These are phyloP conservation scores for Madoqua kirkii DNA, from an alignment of 2,113 vertebrate genomes.

Conservation along the genomic window DNA sequence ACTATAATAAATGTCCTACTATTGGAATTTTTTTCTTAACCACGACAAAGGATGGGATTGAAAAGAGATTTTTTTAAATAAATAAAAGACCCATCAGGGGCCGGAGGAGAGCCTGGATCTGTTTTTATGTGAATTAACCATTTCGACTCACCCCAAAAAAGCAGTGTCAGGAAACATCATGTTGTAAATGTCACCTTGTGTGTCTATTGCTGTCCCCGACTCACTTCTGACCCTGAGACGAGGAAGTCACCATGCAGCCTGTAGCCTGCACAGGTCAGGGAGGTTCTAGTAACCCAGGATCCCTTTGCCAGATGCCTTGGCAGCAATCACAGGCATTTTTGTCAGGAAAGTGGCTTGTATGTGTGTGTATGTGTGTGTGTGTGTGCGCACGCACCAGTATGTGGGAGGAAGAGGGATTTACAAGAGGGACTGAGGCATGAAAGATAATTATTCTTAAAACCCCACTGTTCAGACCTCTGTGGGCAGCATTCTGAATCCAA, in stretches of 20 bases:
- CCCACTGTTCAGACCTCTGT: conserved; percentile 44
- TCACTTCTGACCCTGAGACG: conserved; percentile 67
- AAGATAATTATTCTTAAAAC: conserved; percentile 71
- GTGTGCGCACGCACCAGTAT: neutral
- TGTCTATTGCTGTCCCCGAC: conserved; percentile 64
- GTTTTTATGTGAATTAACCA: conserved; percentile 46
- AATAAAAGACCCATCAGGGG: neutral
- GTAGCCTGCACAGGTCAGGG: conserved; percentile 59
- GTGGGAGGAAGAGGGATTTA: neutral
- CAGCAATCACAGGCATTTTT: conserved; percentile 62
- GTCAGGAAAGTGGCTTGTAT: conserved; percentile 51
- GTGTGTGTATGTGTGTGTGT: neutral
- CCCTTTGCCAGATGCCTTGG: conserved; percentile 59
- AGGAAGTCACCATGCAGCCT: conserved; percentile 69
- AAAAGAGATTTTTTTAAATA: neutral
- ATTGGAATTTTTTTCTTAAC: conserved; percentile 6
- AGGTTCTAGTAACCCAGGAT: conserved; percentile 67
- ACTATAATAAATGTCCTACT: neutral
- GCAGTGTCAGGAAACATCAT: conserved; percentile 60
- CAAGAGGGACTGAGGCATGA: conserved; percentile 41
- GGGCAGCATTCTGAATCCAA: conserved; percentile 65
- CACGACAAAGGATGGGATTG: neutral
- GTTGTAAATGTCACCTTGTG: conserved; percentile 64
- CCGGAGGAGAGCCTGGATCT: neutral
- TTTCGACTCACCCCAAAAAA: conserved; percentile 55